Percentiles rank a stretch among this genome's conserved stretches.
These are phyloP conservation scores for Micrasema longulum DNA, from an alignment of 1,140 invertebrate genomes.

Conservation along the genomic window DNA sequence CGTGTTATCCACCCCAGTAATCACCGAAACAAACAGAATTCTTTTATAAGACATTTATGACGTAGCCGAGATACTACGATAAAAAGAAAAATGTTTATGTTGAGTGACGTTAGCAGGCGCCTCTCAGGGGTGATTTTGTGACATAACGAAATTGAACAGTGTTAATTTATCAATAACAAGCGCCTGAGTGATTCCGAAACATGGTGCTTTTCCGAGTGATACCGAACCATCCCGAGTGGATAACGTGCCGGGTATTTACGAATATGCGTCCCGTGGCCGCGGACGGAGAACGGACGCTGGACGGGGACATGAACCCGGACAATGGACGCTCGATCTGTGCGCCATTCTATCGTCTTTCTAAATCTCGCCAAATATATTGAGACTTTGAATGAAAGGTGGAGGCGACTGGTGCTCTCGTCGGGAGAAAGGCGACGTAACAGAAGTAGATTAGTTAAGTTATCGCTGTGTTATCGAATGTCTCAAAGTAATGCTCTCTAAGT, in stretches of 20 bases:
- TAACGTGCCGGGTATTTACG: too few species aligned
- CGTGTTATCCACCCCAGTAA: too few species aligned
- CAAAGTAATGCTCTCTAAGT: slow-evolving; percentile 40
- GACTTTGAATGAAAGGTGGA: slow-evolving; percentile 31
- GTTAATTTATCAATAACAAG: too few species aligned
- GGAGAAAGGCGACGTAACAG: neutral
- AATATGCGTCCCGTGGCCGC: neutral
- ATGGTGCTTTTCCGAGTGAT: too few species aligned
- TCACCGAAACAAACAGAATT: neutral
- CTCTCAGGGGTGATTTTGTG: too few species aligned
- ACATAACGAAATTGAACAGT: too few species aligned
- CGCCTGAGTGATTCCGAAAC: too few species aligned
- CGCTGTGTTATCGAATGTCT: slow-evolving; percentile 41
- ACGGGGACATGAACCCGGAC: neutral
- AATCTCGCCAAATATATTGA: slow-evolving; percentile 41
- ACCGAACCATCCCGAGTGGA: too few species aligned
- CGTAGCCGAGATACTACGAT: too few species aligned
- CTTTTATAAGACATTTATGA: too few species aligned
- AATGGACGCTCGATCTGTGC: neutral
- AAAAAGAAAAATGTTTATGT: too few species aligned
- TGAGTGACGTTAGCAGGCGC: too few species aligned
- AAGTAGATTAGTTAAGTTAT: slow-evolving; percentile 21
- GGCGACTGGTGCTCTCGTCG: slow-evolving; percentile 33
- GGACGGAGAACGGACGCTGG: neutral
- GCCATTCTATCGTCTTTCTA: slow-evolving; percentile 36